Base-by-base conservation (phyloP, 2,888 invertebrate species). In the Nomada fucata region DNA sequence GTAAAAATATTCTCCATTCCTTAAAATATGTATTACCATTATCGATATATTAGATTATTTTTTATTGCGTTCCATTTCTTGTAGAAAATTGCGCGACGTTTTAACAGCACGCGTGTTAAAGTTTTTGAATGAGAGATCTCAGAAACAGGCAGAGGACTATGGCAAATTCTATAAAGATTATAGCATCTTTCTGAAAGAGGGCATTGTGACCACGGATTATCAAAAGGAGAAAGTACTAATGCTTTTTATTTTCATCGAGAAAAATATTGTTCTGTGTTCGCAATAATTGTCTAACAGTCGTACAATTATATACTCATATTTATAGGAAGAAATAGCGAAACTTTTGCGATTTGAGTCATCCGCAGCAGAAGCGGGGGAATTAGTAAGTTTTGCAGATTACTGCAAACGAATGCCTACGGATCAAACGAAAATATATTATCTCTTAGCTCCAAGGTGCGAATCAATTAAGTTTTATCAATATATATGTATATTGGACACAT, bases 341-440 rank as follows among this genome's bases (percentile, higher is more conserved):
- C 94, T 99, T 65, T 94, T 99, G 77, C 95, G 98, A 68, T 99
- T 98, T 93, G 99, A 99, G 94, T 98, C 99, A 0, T 99, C 99
- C 0, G 96, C 96, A 84, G 94, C 96, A 79, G 95, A 96, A 18
- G 94, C 95, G 11, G 97, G 97, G 1, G 95, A 96, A 85, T 96
- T 96, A 90, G 96, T 97, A 4, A 96, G 96, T 2, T 94, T 99
- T 44, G 95, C 96, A 0, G 98, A 99, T 71, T 99, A 99, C 92
- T 96, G 95, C 76, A 94, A 95, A 53, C 95, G 96, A 76, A 96
- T 98, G 94, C 96, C 96, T 85, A 96, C 97, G 53, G 97, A 96
- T 47, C 97, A 98, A 90, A 97, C 96, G 90, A 96, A 96, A 82
- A 97, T 99, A 89, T 99, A 97, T 94, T 99, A 99, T 93, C 95